A percentile compares a stretch with the other conserved stretches of the same genome.
Evolutionary conservation across 2,797 vertebrate genomes (phyloP).

Genomic region (Sternotherus odoratus): DNA sequence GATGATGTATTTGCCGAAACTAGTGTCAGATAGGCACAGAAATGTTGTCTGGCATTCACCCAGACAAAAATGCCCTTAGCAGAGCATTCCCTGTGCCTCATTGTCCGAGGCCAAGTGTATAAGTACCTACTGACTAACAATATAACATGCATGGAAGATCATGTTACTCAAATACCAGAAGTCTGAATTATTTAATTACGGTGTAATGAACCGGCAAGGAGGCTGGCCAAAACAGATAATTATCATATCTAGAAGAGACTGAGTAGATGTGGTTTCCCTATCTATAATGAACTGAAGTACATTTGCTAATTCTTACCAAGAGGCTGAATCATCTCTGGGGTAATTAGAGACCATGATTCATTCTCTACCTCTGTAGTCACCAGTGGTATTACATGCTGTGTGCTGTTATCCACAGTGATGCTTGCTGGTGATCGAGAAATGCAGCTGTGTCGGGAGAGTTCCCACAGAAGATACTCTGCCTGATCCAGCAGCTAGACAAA

Average conservation of each 20-base stretch:
- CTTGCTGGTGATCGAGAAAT: background rate
- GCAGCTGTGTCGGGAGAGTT: background rate
- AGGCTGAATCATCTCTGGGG: conserved; percentile 2
- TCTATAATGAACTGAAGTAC: background rate
- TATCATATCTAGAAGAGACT: background rate
- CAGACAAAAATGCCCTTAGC: background rate
- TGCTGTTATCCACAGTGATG: conserved; percentile 34
- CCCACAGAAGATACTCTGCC: background rate
- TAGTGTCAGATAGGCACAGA: background rate
- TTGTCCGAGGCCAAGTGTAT: background rate
- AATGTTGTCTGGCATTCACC: background rate
- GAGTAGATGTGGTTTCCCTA: background rate
- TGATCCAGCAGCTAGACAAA: background rate
- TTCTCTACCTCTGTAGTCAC: background rate
- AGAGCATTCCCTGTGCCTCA: background rate
- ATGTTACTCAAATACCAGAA: background rate
- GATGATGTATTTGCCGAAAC: background rate
- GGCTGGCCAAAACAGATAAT: background rate
- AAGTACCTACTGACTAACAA: background rate
- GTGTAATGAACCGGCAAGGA: background rate
- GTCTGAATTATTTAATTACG: background rate
- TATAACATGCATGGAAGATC: background rate
- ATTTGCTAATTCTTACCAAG: background rate
- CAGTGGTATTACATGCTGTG: background rate
- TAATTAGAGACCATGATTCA: conserved; percentile 1